Evolutionary conservation across 2,113 vertebrate species (phyloP).

Genomic region (Prolemur simus): DNA sequence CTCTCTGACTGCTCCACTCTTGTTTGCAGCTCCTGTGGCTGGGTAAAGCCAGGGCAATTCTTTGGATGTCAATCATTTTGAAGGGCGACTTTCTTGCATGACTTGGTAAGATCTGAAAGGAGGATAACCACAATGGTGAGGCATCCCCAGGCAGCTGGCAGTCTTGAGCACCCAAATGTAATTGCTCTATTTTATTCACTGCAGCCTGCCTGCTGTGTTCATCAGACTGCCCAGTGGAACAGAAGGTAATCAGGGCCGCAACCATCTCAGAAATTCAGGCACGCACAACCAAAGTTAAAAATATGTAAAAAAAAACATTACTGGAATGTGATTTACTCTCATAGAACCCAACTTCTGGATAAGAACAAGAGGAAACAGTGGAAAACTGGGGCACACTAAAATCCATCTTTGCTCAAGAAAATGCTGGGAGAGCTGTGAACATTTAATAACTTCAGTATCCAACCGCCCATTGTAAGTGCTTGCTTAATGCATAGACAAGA

Average conservation of each 20-base stretch:
- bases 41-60: conserved; percentile 45
- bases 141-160: conserved; percentile 39
- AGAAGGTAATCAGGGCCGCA: conserved; percentile 71
- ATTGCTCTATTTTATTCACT: conserved; percentile 58
- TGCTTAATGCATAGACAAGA: conserved; percentile 72
- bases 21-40: conserved; percentile 32
- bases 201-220: conserved; percentile 59
- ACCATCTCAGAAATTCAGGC: conserved; percentile 59
- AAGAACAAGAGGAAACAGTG: conserved; percentile 70
- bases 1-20: conserved; percentile 22
- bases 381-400: conserved; percentile 70
- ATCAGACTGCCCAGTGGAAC: conserved; percentile 74
- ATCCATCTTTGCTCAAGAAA: conserved; percentile 57
- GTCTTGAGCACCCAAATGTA: conserved; percentile 58
- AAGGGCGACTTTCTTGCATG: conserved; percentile 54
- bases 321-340: conserved; percentile 65
- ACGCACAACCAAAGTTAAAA: conserved; percentile 54
- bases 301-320: conserved; percentile 36
- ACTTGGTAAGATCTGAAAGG: conserved; percentile 69
- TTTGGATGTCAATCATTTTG: conserved; percentile 69
- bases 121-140: neutral
- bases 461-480: conserved; percentile 74
- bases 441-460: conserved; percentile 74
- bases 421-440: conserved; percentile 56
- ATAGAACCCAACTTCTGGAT: conserved; percentile 74